A percentile compares a stretch with the other conserved stretches of the same genome.
Conservation (phyloP, 1,140 invertebrate genomes). For the Phenacoccus solenopsis region DNA sequence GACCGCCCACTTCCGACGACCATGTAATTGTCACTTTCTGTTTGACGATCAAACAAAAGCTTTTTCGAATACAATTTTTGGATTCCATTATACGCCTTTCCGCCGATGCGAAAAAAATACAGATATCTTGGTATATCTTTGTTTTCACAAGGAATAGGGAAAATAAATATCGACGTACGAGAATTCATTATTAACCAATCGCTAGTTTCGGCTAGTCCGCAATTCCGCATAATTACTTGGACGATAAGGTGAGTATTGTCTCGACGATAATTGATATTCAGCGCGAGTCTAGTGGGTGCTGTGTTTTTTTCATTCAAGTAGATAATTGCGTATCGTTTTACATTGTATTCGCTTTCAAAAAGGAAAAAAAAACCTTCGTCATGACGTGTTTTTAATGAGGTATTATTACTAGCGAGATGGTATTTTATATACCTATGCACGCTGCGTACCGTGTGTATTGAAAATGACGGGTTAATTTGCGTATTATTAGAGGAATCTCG, state of each 20-base stretch:
- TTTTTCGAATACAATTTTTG: too few relatives aligned
- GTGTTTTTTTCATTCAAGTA: neutral
- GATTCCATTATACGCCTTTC: neutral
- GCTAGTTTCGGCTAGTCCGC: too few relatives aligned
- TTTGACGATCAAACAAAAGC: too few relatives aligned
- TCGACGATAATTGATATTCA: neutral
- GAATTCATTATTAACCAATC: too few relatives aligned
- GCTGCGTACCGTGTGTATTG: too few relatives aligned
- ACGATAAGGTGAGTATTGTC: too few relatives aligned
- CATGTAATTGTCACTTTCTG: too few relatives aligned
- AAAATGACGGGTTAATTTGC: neutral
- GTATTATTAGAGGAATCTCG: neutral
- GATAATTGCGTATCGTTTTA: neutral
- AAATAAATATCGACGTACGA: too few relatives aligned
- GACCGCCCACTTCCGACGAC: too few relatives aligned
- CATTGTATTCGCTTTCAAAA: neutral
- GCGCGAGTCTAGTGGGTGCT: neutral
- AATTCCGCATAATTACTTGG: too few relatives aligned
- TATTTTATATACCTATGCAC: neutral
- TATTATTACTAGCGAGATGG: too few relatives aligned
- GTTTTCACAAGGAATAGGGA: neutral
- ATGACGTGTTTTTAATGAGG: neutral
- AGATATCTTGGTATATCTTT: neutral
- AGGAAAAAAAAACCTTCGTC: too few relatives aligned
- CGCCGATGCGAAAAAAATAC: neutral